Evolutionary conservation across 2,797 vertebrate genomes (phyloP), one percentile per base, ranked within the genome.

Genomic region (Pantherophis vulpinus): DNA sequence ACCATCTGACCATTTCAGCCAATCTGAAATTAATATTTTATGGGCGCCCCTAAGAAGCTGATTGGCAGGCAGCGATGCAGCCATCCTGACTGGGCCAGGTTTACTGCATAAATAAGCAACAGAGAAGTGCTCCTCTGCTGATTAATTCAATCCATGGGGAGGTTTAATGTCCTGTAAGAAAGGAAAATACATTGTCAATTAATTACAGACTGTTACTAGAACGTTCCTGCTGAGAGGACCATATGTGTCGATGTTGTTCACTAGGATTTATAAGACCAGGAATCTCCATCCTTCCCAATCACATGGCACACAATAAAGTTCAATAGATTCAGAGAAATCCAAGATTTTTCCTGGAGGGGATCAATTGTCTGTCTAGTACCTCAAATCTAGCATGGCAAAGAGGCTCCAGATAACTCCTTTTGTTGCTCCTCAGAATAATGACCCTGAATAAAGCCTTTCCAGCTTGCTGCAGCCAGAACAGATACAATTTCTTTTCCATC

Each of bases 11-110:
- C 59, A 29, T 55, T 86, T 63, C 32, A 66, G 58, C 32, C 89
- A 9, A 0, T n/a, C 1, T 1, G 87, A 86, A 90, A 90, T 90
- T 87, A 92, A 87, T 51, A 88, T 25, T 42, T 51, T 88, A 5
- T n/a, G 55, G 6, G 25, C 0, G 0, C 0, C 0, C 3, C 63
- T 20, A 27, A 83, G 51, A 60, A 18, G 4, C n/a, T 13, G 59
- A 11, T 51, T 91, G 54, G 27, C 88, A 60, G 83, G 58, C 83
- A 13, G 1, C 20, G 5, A 58, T 16, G 47, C 1, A 54, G 54
- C 58, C 51, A 18, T 14, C 88, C 88, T 32, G 91, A 4, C 51
- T 10, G 1, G 25, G 56, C 61, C 14, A 70, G 29, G 0, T 74
- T 94, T 55, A 7, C 23, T 8, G 6, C 1, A 16, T 51, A 16